Conservation (phyloP, 2,797 vertebrate species). For the Syndactyla subalaris region DNA sequence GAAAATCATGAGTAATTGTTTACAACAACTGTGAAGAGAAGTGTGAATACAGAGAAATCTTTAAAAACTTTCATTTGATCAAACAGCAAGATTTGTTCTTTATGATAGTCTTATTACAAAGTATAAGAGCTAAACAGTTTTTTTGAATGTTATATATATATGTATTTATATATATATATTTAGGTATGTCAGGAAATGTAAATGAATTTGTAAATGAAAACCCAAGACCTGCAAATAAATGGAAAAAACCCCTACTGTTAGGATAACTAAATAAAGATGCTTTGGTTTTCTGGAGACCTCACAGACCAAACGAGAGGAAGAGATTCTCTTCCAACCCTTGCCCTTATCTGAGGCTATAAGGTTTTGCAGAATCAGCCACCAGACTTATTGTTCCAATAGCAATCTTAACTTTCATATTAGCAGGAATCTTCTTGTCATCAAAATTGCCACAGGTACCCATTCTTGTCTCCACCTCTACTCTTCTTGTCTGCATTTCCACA, state of each 20-base stretch:
- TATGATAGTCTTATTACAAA: neutral
- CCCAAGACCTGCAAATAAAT: neutral
- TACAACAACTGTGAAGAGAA: neutral
- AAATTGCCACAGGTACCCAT: neutral
- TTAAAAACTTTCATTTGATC: neutral
- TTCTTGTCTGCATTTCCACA: neutral
- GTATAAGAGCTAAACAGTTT: neutral
- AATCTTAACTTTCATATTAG: neutral
- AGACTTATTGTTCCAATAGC: neutral
- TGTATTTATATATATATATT: neutral
- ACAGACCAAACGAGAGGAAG: constrained; percentile 32
- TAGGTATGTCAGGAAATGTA: neutral
- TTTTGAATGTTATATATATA: neutral
- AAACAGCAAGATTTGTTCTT: neutral
- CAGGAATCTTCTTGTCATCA: neutral
- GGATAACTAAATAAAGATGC: neutral
- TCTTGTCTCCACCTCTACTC: neutral
- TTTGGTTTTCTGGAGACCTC: neutral
- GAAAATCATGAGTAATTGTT: neutral
- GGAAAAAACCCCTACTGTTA: neutral
- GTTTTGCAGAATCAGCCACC: neutral
- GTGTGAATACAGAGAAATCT: neutral
- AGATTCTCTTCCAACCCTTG: constrained; percentile 14
- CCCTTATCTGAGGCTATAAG: neutral
- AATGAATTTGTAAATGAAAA: neutral